Evolutionary conservation across 2,888 invertebrate genomes (phyloP), one percentile per base, ranked within the genome.

Genomic region (Drosophila paranaensis): DNA sequence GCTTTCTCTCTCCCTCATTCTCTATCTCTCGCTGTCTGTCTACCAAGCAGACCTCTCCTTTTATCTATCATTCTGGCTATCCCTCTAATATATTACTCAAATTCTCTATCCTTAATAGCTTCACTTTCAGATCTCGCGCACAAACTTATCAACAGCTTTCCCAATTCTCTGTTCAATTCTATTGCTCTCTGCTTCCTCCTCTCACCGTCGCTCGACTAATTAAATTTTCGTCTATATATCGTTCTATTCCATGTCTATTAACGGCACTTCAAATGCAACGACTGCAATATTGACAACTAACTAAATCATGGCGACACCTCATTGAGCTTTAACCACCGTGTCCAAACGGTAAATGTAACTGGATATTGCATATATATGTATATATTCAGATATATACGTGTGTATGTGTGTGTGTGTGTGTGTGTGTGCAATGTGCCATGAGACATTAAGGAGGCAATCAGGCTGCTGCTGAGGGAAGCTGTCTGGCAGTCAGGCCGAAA

Each of bases 301-400:
- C 82, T 86, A 76, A 82, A 78, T 85, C 81, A 84, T 57, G 72
- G 83, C 78, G 55, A 82, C 84, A 84, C 80, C 82, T 84, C 84
- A 86, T 84, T 84, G 86, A 67, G 82, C 82, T 68, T 80, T 77
- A 86, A 86, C 76, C 83, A 79, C 79, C 80, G 73, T 83, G 69
- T 73, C 83, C 82, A 63, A 60, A 69, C 60, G 57, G 56, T 62
- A 60, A 35, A 53, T 71, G 35, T 46, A 40, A 37, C 16, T 53
- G 25, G 25, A 39, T 53, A 53, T 53, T 53, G 51, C 6, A 46
- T 14, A 45, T 37, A 51, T 51, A 51, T 25, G n/a, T n/a, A 37
- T 53, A 39, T n/a, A 11, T 6, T n/a, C n/a, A 3, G 33, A n/a
- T 25, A 27, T 45, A 2, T 39, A 10, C 37, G 4, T 54, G 2